Conservation (phyloP, 1,140 invertebrate species). For the Calephelis nemesis region DNA sequence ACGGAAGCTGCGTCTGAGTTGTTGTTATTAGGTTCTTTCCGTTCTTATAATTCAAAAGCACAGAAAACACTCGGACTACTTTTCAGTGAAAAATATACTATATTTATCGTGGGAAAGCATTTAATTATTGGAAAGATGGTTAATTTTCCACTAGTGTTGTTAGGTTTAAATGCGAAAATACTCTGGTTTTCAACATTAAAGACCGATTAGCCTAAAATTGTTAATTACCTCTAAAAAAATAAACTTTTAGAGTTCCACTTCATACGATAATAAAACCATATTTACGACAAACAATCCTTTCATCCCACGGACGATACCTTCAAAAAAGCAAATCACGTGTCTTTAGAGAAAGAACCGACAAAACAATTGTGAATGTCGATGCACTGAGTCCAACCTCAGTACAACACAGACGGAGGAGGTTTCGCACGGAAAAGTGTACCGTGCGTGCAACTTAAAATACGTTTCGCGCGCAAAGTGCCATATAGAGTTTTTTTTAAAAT, state of each 20-base stretch:
- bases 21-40: too few species aligned
- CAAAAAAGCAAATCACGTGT: conserved; percentile 65
- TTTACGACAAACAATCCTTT: neutral
- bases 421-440: conserved; percentile 11
- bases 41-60: too few species aligned
- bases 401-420: conserved; percentile 36
- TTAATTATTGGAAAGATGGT: too few species aligned
- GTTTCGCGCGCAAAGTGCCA: neutral
- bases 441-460: neutral
- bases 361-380: conserved; percentile 45
- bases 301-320: conserved; percentile 59
- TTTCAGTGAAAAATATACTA: too few species aligned
- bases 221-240: too few species aligned
- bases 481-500: neutral
- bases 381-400: conserved; percentile 31
- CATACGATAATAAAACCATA: conserved; percentile 1
- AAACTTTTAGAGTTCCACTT: neutral
- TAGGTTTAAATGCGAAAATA: too few species aligned
- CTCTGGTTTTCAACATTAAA: too few species aligned
- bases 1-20: too few species aligned
- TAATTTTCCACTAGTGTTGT: too few species aligned
- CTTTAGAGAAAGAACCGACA: conserved; percentile 57
- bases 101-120: too few species aligned
- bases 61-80: too few species aligned
- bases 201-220: too few species aligned